Evolutionary conservation across 2,888 invertebrate species (phyloP), one percentile per base, ranked within the genome.

Genomic region (Pammene fasciana): DNA sequence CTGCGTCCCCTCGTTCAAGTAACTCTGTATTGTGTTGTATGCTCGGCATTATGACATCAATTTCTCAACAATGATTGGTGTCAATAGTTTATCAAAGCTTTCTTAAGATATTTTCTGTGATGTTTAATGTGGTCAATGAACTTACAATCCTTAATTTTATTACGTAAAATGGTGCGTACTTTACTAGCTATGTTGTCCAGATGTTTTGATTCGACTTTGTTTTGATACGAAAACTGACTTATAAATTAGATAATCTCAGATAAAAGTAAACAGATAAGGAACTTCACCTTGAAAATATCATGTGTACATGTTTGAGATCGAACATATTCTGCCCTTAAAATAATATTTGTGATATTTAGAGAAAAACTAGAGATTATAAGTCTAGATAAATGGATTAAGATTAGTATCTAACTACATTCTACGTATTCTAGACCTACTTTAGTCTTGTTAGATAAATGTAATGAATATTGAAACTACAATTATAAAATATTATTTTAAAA

Each of bases 71-170:
- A 45, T 61, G 16, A 50, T 59, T 26, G 52, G 64, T 65, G 65
- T 65, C 70, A 65, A 70, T 70, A 60, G 70, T 70, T 65, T 70
- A 70, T 70, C 65, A 55, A 55, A 48, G 36, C 57, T 64, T 68
- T 68, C 64, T 68, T 65, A 38, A 18, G 14, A 41, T 45, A 50
- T 66, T 55, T 65, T 48, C 36, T 46, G 18, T 38, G 46, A 38
- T 18, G 5, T 18, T 38, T 52, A 18, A 41, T 52, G 26, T 41
- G 41, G 50, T 52, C 26, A 16, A 36, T 61, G 38, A 48, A 50
- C 61, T 62, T 18, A 62, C 18, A 13, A 9, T 41, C n/a, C 18
- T 52, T 18, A 38, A 52, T 52, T 41, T 6, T 10, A 50, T 18
- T 10, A 48, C 34, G 11, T 34, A 48, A 36, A 36, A 26, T 34